Base-by-base conservation (phyloP, 2,797 vertebrate species). In the Cyclura pinguis region DNA sequence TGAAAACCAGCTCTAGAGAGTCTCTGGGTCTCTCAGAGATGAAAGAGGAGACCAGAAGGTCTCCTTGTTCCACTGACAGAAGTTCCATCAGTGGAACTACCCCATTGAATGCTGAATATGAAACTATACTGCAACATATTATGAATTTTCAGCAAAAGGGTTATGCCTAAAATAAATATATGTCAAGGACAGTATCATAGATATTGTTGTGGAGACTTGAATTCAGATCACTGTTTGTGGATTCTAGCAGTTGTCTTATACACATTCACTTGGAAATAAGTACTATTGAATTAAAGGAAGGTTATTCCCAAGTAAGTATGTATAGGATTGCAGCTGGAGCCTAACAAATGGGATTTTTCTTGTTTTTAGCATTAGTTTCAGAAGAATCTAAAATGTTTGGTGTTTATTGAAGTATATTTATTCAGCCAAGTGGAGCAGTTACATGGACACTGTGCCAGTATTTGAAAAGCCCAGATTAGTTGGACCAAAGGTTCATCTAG, bases 361-460 rank as follows among this genome's bases (percentile, higher is more conserved):
- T n/a, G 29, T 80, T 86, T 86, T 14, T 12, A n/a, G 1, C 18
- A 52, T 32, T 29, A 67, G 9, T 78, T 78, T 67, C 59, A 50
- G 13, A 35, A 35, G 47, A 69, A 80, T 29, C 24, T 87, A 80
- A 50, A 86, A 86, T 32, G 24, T 77, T 59, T 10, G 29, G 16
- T 10, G 9, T 47, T 47, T 47, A 77, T 77, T 7, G 9, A 18
- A 77, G 9, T 47, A 35, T 24, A 67, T 89, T 38, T 47, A 73
- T 73, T 88, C 47, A 89, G 91, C 87, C 91, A 93, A 59, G 59
- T 89, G 85, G 93, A 89, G 85, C 93, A 92, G 85, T 87, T 88
- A 35, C 88, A 1, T 90, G 94, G 92, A 92, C 88, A 8, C 89
- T 57, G 62, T 89, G 93, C 93, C 93, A 69, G 76, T 89, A 93